Percentiles rank a stretch among this genome's conserved stretches.
Conservation (phyloP, 2,888 invertebrate genomes). For the Agrotis ipsilon region DNA sequence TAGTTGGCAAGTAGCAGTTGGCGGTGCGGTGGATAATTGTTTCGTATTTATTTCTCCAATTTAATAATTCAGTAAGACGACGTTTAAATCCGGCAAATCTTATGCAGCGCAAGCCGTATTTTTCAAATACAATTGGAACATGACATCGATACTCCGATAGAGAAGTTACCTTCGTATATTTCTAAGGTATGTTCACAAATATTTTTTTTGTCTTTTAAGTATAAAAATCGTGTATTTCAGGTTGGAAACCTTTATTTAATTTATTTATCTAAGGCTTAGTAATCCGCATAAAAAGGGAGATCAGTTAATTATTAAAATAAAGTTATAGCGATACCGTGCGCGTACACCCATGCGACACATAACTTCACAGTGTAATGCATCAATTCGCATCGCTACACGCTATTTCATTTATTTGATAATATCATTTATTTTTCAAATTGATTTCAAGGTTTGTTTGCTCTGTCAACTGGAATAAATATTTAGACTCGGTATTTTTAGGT, state of each 20-base stretch:
- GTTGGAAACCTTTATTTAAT: neutral
- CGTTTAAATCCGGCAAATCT: slow-evolving; percentile 9
- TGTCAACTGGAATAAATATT: slow-evolving; percentile 54
- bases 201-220: slow-evolving; percentile 15
- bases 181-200: slow-evolving; percentile 50
- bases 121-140: slow-evolving; percentile 35
- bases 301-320: neutral
- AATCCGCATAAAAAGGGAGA: neutral
- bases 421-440: slow-evolving; percentile 50
- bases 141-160: slow-evolving; percentile 43
- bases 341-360: slow-evolving; percentile 26
- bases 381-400: slow-evolving; percentile 53
- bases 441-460: slow-evolving; percentile 62
- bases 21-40: slow-evolving; percentile 19
- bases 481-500: slow-evolving; percentile 52
- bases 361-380: slow-evolving; percentile 33
- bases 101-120: slow-evolving; percentile 25
- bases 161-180: slow-evolving; percentile 25
- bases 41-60: slow-evolving; percentile 37
- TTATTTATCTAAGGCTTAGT: slow-evolving; percentile 16
- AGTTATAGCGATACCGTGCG: slow-evolving; percentile 17
- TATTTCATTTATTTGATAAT: slow-evolving; percentile 52
- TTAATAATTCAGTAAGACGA: slow-evolving; percentile 40
- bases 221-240: neutral
- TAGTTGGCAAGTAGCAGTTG: slow-evolving; percentile 23